Evolutionary conservation across 2,113 vertebrate species (phyloP), one percentile per base, ranked within the genome.

Genomic region (Castor canadensis): DNA sequence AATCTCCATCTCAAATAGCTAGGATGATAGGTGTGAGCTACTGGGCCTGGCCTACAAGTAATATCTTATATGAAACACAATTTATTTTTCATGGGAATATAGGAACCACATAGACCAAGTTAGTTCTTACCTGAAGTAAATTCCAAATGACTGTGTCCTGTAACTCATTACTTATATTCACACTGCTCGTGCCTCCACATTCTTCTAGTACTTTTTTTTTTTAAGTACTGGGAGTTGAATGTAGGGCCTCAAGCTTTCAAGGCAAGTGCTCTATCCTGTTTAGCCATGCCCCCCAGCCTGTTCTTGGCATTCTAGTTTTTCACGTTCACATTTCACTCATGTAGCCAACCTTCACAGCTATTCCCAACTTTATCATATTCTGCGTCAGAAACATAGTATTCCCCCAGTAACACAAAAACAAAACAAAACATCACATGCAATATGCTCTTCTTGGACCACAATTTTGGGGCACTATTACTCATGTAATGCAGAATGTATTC

Each of bases 141-240:
- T 71, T 96, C 43, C 77, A 95, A 95, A 77, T 94, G 52, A 86
- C 43, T 82, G 28, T 40, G 54, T 7, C 43, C 38, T 69, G 13
- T 40, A 90, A 47, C 47, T 75, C 38, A 45, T 45, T 58, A 80
- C 49, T 47, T 6, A 60, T 62, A 85, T 73, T 19, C 58, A 60
- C 19, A 43, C 12, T 43, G 52, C 24, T 75, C n/a, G 75, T 20
- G 30, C 4, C n/a, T 69, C 47, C 45, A 38, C 8, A 69, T 94
- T 85, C 43, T 76, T 82, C 62, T 13, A 60, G 20, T 86, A 89
- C 13, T 35, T 64, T n/a, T n/a, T n/a, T n/a, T n/a, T n/a, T n/a
- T n/a, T n/a, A n/a, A n/a, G n/a, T n/a, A n/a, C n/a, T n/a, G n/a
- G n/a, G n/a, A n/a, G n/a, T n/a, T n/a, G n/a, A n/a, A n/a, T n/a